Base-by-base conservation (phyloP, 2,113 vertebrate species). In the Scatophagus argus region DNA sequence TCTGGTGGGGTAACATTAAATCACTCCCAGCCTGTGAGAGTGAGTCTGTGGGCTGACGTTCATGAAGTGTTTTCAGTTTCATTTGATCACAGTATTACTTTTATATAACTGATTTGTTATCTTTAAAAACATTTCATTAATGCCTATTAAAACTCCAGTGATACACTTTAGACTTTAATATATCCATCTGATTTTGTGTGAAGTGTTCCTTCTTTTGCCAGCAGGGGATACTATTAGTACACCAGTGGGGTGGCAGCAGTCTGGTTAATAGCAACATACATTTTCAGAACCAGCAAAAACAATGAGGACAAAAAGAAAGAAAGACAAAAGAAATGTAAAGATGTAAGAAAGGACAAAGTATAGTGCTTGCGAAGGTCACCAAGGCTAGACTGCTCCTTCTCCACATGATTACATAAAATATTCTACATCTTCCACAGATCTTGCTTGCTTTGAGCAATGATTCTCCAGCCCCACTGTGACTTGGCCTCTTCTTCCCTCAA, bases 161-260 rank as follows among this genome's bases (percentile, higher is more conserved):
- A 46, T 38, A n/a, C 11, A 10, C 2, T 29, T 31, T 31, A 60
- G 36, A 43, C 19, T 8, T 43, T 38, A 64, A n/a, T 46, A 16
- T 5, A 25, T 44, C 61, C 54, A 38, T 63, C 8, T 69, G 27
- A 71, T 32, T 32, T n/a, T 70, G 13, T 58, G 16, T 59, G 21
- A 77, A 29, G 8, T 41, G 62, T 91, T 82, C 85, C 82, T 43
- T 69, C 6, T 83, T 62, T 63, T 62, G 74, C 92, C 92, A 90
- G 91, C 86, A 93, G 91, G 88, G 89, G 90, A 61, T 83, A 86
- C 68, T 90, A 79, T 90, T 79, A 84, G 47, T 69, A 72, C 91
- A 93, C 78, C 77, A 71, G 69, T 87, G 31, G 49, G 36, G n/a
- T 68, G 31, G 36, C 36, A 73, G 68, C 52, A 52, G 9, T 23